Conservation (phyloP, 2,113 vertebrate genomes). For the Phrynosoma platyrhinos region DNA sequence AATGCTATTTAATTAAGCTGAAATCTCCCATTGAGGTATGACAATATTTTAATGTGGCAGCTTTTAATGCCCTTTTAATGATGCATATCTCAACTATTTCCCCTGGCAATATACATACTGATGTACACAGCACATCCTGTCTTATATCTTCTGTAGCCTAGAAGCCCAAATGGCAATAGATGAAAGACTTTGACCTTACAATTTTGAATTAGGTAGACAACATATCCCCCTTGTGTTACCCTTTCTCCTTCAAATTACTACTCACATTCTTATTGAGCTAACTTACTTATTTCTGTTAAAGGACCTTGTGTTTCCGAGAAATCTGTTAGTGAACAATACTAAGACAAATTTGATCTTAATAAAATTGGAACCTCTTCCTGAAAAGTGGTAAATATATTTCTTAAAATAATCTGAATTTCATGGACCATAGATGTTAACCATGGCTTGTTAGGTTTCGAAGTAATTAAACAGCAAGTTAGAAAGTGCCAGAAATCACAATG, state of each 20-base stretch:
- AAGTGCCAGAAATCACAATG: neutral
- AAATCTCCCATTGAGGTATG: neutral
- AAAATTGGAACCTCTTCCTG: neutral
- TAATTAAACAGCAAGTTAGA: neutral
- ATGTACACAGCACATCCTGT: neutral
- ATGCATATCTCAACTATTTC: neutral
- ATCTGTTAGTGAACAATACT: slow-evolving; percentile 18
- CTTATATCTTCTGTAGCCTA: neutral
- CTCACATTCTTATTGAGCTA: neutral
- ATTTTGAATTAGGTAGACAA: neutral
- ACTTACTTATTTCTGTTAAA: slow-evolving; percentile 20
- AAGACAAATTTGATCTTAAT: neutral
- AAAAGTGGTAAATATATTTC: slow-evolving; percentile 30
- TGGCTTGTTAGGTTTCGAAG: neutral
- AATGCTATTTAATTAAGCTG: neutral
- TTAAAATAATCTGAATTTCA: neutral
- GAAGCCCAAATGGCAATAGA: neutral
- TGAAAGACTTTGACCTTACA: neutral
- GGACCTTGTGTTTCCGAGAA: slow-evolving; percentile 10
- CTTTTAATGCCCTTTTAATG: neutral
- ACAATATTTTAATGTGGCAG: neutral
- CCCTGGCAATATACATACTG: neutral
- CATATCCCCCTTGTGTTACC: neutral
- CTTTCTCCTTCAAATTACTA: slow-evolving; percentile 9
- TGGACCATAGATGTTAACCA: neutral